Conservation (phyloP, 2,113 vertebrate genomes). For the Jaculus jaculus region DNA sequence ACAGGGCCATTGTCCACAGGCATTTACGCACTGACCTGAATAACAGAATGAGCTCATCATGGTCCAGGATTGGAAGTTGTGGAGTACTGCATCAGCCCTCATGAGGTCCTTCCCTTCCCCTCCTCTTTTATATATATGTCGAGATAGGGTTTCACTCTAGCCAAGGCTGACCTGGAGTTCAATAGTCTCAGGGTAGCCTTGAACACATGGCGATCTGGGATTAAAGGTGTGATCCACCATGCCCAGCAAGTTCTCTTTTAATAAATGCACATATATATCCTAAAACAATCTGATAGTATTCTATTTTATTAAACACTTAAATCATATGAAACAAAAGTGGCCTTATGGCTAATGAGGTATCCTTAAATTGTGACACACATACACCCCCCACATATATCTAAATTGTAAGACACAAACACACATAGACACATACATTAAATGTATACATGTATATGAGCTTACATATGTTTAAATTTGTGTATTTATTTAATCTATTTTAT, state of each 20-base stretch:
- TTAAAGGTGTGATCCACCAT: no score
- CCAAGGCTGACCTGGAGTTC: no score
- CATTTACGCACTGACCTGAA: slow-evolving; percentile 30
- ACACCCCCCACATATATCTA: not conserved
- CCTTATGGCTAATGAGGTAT: not conserved
- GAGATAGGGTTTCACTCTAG: not conserved
- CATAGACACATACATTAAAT: not conserved
- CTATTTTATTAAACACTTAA: not conserved
- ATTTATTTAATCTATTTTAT: not conserved
- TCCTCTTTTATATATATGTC: no score
- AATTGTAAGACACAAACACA: not conserved
- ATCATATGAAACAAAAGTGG: not conserved
- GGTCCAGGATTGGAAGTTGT: not conserved
- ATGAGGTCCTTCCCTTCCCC: not conserved
- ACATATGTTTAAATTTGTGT: not conserved
- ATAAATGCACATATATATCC: not conserved
- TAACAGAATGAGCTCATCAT: slow-evolving; percentile 72
- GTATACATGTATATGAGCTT: not conserved
- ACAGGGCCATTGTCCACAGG: slow-evolving; percentile 59
- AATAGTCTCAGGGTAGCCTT: no score
- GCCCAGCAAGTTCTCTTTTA: not conserved
- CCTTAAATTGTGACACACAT: not conserved
- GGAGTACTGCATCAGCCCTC: slow-evolving; percentile 13
- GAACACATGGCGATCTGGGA: no score
- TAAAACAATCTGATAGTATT: not conserved